These are phyloP conservation scores for Cerastis rubricosa DNA, from an alignment of 2,888 invertebrate species.

Conservation along the genomic window DNA sequence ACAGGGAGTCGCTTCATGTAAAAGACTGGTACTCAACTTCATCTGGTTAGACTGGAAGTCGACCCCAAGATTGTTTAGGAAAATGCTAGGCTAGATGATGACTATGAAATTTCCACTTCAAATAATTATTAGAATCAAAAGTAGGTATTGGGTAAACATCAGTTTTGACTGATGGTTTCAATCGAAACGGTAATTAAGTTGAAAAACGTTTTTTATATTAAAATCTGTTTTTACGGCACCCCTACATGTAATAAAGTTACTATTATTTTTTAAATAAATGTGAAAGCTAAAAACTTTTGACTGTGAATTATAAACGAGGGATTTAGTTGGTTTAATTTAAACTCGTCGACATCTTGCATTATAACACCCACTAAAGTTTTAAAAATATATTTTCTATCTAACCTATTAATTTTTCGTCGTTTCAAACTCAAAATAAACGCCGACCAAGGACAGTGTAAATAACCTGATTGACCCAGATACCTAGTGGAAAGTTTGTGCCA, in stretches of 20 bases:
- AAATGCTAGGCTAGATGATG: no score
- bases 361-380: not conserved
- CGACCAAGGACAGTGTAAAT: constrained; percentile 40
- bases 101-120: no score
- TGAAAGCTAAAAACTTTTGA: not conserved
- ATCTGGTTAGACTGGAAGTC: no score
- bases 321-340: not conserved
- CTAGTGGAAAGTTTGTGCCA: constrained; percentile 37
- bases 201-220: not conserved
- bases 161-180: no score
- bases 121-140: no score
- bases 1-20: no score
- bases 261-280: not conserved
- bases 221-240: not conserved
- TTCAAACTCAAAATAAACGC: constrained; percentile 27
- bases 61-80: no score
- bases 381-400: not conserved
- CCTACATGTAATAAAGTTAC: not conserved
- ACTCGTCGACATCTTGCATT: no score
- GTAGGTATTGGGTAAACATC: no score
- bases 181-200: no score
- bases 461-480: constrained; percentile 47
- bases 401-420: constrained; percentile 25
- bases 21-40: no score
- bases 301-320: not conserved